Evolutionary conservation across 1,140 invertebrate genomes (phyloP).

Genomic region (Drosophila kohkoa): DNA sequence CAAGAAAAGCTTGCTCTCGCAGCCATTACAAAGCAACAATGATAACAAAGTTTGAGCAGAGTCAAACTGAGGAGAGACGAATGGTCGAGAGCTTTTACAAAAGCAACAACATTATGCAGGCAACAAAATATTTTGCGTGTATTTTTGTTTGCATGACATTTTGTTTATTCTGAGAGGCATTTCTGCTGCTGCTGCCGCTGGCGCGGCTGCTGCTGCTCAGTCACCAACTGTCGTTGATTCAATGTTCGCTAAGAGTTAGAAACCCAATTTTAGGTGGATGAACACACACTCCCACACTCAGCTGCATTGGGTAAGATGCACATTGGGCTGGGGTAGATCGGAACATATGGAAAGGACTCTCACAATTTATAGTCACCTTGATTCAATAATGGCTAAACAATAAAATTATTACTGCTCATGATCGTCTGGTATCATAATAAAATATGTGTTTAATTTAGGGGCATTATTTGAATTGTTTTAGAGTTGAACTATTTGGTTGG

Average conservation of each 20-base stretch:
- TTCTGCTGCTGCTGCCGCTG: conserved; percentile 38
- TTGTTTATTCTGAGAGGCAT: conserved; percentile 72
- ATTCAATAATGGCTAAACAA: not conserved
- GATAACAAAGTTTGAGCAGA: conserved; percentile 41
- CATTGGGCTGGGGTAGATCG: conserved; percentile 17
- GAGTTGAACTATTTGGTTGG: not conserved
- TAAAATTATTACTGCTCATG: not conserved
- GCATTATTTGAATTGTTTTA: not conserved
- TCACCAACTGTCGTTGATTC: conserved; percentile 54
- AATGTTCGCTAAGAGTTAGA: conserved; percentile 72
- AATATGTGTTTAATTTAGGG: not conserved
- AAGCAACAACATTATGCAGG: conserved; percentile 23
- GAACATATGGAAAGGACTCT: conserved; percentile 14
- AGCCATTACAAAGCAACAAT: conserved; percentile 33
- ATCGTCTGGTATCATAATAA: too few relatives aligned
- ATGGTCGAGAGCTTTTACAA: conserved; percentile 34
- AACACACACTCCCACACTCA: conserved; percentile 16
- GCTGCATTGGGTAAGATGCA: conserved; percentile 39
- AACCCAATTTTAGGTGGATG: conserved; percentile 27
- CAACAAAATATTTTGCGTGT: conserved; percentile 47
- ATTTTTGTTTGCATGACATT: conserved; percentile 59
- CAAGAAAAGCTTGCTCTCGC: conserved; percentile 30
- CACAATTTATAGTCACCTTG: not conserved
- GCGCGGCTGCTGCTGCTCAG: conserved; percentile 30
- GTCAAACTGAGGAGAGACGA: not conserved